Percentiles rank a stretch among this genome's conserved stretches.
Conservation (phyloP, 1,140 invertebrate genomes). For the Drosophila ficusphila region DNA sequence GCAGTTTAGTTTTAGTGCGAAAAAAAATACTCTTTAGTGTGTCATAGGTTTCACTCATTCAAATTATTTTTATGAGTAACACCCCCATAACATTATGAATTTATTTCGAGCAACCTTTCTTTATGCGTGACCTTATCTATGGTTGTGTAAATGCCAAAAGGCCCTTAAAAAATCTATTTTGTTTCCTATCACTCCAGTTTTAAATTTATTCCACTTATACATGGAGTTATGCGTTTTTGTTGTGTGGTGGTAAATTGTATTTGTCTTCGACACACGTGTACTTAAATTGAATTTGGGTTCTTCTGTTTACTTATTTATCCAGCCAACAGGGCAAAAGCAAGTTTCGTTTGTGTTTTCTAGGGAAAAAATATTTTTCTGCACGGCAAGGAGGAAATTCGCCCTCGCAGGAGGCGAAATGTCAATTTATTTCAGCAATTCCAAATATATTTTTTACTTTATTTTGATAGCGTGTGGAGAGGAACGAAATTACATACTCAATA, state of each 20-base stretch:
- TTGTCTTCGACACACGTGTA: slow-evolving; percentile 18
- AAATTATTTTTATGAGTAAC: neutral
- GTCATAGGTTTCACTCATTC: neutral
- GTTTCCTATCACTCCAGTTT: neutral
- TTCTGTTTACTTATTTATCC: slow-evolving; percentile 43
- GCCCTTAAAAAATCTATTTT: neutral
- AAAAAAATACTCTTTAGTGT: neutral
- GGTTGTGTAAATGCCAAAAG: neutral
- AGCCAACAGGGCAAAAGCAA: slow-evolving; percentile 12
- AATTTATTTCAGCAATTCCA: slow-evolving; percentile 50
- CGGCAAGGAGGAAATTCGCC: slow-evolving; percentile 1
- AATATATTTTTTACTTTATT: slow-evolving; percentile 21
- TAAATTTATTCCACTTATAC: neutral
- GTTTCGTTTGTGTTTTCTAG: slow-evolving; percentile 25
- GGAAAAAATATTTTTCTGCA: slow-evolving; percentile 12
- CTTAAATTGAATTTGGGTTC: slow-evolving; percentile 35
- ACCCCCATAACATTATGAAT: neutral
- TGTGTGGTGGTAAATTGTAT: slow-evolving; percentile 10
- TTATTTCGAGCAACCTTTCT: no score
- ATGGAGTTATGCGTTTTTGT: neutral
- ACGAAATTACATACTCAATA: slow-evolving; percentile 23
- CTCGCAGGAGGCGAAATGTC: slow-evolving; percentile 40
- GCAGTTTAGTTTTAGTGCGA: neutral
- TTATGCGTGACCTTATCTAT: neutral
- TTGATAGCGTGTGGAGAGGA: slow-evolving; percentile 3